These are phyloP conservation scores for Cataglyphis hispanica DNA, from an alignment of 1,140 invertebrate genomes.

Conservation along the genomic window DNA sequence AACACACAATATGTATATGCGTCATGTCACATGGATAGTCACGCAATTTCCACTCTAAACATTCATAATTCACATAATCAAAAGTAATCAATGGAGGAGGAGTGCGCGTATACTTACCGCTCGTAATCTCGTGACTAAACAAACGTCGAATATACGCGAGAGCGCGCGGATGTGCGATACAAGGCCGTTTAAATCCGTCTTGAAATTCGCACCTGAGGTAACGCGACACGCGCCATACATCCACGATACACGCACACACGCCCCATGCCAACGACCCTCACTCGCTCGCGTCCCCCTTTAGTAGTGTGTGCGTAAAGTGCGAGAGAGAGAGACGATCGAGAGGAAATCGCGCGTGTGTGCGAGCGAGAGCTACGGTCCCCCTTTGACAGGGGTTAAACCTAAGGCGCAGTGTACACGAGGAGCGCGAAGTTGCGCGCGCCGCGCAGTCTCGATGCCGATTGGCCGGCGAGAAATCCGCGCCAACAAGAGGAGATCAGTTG, in stretches of 20 bases:
- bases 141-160: slow-evolving; percentile 45
- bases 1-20: no score
- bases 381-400: slow-evolving; percentile 69
- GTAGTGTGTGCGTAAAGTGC: slow-evolving; percentile 2
- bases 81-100: background rate
- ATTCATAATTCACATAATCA: slow-evolving; percentile 17
- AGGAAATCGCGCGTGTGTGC: slow-evolving; percentile 13
- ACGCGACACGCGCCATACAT: slow-evolving; percentile 33
- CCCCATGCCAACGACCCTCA: slow-evolving; percentile 50
- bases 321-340: slow-evolving; percentile 19
- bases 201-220: slow-evolving; percentile 66
- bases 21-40: background rate
- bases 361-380: slow-evolving; percentile 34
- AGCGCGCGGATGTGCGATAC: slow-evolving; percentile 26
- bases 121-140: slow-evolving; percentile 48
- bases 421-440: slow-evolving; percentile 75
- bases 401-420: slow-evolving; percentile 73
- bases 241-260: background rate
- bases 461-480: slow-evolving; percentile 79
- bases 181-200: slow-evolving; percentile 55
- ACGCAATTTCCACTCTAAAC: background rate
- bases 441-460: slow-evolving; percentile 81
- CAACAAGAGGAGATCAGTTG: slow-evolving; percentile 84
- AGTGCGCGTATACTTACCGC: background rate
- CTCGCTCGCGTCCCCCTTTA: background rate